Evolutionary conservation across 2,113 vertebrate genomes (phyloP).

Genomic region (Lanius ludovicianus): DNA sequence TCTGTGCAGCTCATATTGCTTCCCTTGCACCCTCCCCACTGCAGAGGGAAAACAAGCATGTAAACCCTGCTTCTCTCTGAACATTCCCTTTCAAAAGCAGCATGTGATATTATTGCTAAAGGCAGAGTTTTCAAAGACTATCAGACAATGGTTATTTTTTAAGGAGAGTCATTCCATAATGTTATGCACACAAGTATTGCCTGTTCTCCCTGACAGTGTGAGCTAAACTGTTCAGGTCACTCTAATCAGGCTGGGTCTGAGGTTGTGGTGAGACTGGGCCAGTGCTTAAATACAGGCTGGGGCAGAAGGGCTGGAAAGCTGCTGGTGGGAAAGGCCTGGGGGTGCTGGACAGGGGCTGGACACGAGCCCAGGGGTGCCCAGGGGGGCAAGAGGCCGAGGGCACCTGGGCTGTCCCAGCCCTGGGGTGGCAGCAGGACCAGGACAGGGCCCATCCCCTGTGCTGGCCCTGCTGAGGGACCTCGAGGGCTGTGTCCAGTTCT

Average conservation of each 20-base stretch:
- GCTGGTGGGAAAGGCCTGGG: background rate
- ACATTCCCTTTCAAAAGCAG: background rate
- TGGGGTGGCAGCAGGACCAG: background rate
- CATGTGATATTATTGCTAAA: background rate
- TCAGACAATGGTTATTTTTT: background rate
- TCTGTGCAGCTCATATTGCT: background rate
- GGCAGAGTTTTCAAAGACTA: background rate
- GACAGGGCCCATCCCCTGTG: background rate
- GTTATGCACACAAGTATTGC: no score
- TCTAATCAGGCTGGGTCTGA: background rate
- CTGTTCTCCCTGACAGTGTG: rapidly evolving
- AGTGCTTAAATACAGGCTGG: background rate
- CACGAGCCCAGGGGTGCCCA: background rate
- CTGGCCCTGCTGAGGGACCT: background rate
- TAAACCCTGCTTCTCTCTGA: background rate
- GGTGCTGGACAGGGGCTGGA: background rate
- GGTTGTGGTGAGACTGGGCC: background rate
- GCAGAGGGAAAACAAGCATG: background rate
- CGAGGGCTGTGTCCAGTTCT: background rate
- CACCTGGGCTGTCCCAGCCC: background rate
- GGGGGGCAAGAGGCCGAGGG: background rate
- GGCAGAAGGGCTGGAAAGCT: background rate
- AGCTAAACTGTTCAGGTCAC: background rate
- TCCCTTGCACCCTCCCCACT: background rate
- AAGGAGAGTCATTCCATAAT: background rate